A percentile compares a stretch with the other conserved stretches of the same genome.
Conservation (phyloP, 1,140 invertebrate species). For the Drosophila bocki region DNA sequence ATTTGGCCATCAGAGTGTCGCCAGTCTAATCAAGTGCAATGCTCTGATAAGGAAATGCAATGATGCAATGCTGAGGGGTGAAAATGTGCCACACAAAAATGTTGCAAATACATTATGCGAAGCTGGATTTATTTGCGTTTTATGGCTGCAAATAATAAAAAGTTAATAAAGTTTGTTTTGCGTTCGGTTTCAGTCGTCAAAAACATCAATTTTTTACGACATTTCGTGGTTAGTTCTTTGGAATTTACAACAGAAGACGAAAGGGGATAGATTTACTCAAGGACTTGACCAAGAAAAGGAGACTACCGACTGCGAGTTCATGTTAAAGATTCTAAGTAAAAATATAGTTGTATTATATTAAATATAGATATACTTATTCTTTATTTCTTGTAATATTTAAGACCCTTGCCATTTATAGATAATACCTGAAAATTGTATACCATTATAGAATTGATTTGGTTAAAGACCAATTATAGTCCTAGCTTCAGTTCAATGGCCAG, state of each 20-base stretch:
- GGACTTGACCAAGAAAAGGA: neutral
- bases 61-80: slow-evolving; percentile 33
- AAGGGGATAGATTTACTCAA: neutral
- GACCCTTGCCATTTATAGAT: neutral
- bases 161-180: slow-evolving; percentile 23
- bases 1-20: slow-evolving; percentile 41
- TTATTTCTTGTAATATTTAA: no score
- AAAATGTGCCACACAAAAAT: slow-evolving; percentile 32
- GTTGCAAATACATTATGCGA: slow-evolving; percentile 54
- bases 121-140: slow-evolving; percentile 43
- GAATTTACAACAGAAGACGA: neutral
- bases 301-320: no score
- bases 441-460: slow-evolving; percentile 1
- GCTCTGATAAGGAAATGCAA: slow-evolving; percentile 72
- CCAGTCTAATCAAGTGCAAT: slow-evolving; percentile 64
- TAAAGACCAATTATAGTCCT: slow-evolving; percentile 1
- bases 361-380: neutral
- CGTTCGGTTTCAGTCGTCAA: neutral
- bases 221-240: slow-evolving; percentile 1
- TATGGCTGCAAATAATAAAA: slow-evolving; percentile 13
- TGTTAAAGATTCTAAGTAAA: neutral
- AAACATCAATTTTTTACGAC: slow-evolving; percentile 20
- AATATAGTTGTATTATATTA: neutral
- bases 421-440: neutral
- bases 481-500: slow-evolving; percentile 45